Evolutionary conservation across 2,113 vertebrate genomes (phyloP).

Genomic region (Struthio camelus): DNA sequence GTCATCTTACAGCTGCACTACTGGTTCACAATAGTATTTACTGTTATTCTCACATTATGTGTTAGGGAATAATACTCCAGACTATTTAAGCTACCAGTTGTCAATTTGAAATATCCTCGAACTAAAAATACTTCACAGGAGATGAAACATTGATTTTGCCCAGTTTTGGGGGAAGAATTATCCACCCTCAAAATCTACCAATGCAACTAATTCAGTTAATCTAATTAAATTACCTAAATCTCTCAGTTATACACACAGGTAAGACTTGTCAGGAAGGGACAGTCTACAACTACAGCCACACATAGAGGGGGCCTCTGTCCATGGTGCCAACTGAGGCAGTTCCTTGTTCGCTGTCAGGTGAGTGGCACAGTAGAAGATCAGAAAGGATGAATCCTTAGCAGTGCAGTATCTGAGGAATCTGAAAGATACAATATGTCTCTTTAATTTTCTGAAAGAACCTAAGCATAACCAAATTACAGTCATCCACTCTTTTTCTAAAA

Average conservation of each 20-base stretch:
- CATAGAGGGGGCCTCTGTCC: constrained; percentile 4
- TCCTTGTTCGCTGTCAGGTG: background rate
- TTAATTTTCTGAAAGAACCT: background rate
- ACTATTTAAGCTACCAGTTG: background rate
- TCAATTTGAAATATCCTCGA: background rate
- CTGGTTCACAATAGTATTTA: accelerated
- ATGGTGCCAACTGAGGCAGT: background rate
- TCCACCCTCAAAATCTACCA: background rate
- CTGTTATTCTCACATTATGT: background rate
- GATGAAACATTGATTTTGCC: background rate
- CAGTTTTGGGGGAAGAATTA: background rate
- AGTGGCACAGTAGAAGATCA: accelerated
- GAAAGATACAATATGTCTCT: background rate
- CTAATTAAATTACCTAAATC: background rate
- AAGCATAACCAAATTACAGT: background rate
- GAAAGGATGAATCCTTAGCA: background rate
- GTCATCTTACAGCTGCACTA: background rate
- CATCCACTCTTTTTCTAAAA: background rate
- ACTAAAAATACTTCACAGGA: background rate
- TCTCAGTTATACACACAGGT: background rate
- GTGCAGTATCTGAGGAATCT: background rate
- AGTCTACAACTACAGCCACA: background rate
- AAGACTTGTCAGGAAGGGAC: background rate
- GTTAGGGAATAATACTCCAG: background rate
- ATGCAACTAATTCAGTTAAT: background rate